Evolutionary conservation across 1,140 invertebrate species (phyloP), one percentile per base, ranked within the genome.

Genomic region (Rhyacophila brunnea): DNA sequence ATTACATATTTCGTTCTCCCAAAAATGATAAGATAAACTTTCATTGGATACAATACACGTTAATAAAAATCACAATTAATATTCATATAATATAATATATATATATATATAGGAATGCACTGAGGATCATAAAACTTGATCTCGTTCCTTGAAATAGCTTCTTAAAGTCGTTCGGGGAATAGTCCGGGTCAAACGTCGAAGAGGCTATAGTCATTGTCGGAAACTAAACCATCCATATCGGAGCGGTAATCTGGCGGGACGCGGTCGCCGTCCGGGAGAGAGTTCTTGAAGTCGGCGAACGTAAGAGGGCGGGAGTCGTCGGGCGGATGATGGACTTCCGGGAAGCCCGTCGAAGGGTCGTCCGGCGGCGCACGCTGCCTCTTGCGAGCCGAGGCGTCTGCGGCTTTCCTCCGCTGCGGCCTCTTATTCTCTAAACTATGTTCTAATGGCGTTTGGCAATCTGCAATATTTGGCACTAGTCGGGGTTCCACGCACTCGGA

Each of bases 221-320:
- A 64, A 58, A 64, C 62, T 57, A 64, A 57, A 57, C 60, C 62
- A 43, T 64, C 62, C 62, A 64, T 60, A 17, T 64, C 62, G 7
- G 62, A 60, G 14, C 57, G 53, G 18, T 64, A 60, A 13, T 20
- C 15, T 11, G 36, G 32, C 13, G 54, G 32, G 18, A 47, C 44
- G 17, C 36, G 53, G 9, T 20, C 38, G 11, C 53, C 54, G 34
- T 65, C 63, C 14, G 63, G 63, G 7, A 65, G 58, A n/a, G 20
- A 47, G 55, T 65, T 34, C 28, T 65, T 65, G 44, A 65, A 43
- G 6, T 65, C 63, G 17, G 58, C 50, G 28, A 65, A 65, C 46
- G 53, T 65, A 15, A 38, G 19, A 7, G 58, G 53, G 49, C 58
- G 50, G 11, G 40, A 47, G 14, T 46, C 40, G 17, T 15, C 34